Conservation (phyloP, 2,888 invertebrate genomes). For the Byasa hedistus region DNA sequence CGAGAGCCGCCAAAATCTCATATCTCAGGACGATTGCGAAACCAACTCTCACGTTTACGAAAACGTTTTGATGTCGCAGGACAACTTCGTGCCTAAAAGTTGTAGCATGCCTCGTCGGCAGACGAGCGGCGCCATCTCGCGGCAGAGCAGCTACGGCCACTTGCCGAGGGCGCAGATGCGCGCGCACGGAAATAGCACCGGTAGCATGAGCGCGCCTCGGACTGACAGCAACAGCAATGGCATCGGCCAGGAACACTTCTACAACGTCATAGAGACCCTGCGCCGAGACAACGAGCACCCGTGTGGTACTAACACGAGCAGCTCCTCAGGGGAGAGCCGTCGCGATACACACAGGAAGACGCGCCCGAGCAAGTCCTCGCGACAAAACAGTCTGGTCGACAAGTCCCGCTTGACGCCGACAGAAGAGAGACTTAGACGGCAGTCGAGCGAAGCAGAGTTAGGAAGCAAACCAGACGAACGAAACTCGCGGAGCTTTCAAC, state of each 20-base stretch:
- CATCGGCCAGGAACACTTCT: constrained; percentile 64
- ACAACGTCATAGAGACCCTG: constrained; percentile 65
- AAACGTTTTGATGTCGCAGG: constrained; percentile 56
- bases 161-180: constrained; percentile 63
- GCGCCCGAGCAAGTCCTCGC: constrained; percentile 44
- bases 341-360: constrained; percentile 42
- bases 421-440: constrained; percentile 53
- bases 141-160: constrained; percentile 69
- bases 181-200: constrained; percentile 59
- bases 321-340: constrained; percentile 62
- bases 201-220: constrained; percentile 56
- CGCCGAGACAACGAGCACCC: constrained; percentile 45
- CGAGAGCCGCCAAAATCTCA: constrained; percentile 73
- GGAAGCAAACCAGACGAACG: constrained; percentile 41
- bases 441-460: constrained; percentile 63
- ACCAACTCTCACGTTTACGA: constrained; percentile 68
- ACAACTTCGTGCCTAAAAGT: constrained; percentile 63
- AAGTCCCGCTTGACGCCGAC: constrained; percentile 48
- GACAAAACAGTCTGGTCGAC: constrained; percentile 66
- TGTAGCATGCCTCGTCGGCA: constrained; percentile 75
- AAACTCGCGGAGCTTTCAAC: constrained; percentile 59
- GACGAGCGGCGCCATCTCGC: constrained; percentile 54
- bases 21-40: constrained; percentile 64
- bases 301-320: constrained; percentile 55
- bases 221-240: constrained; percentile 45